These are phyloP conservation scores for Xestia sexstrigata DNA, from an alignment of 2,888 invertebrate genomes.

Conservation along the genomic window DNA sequence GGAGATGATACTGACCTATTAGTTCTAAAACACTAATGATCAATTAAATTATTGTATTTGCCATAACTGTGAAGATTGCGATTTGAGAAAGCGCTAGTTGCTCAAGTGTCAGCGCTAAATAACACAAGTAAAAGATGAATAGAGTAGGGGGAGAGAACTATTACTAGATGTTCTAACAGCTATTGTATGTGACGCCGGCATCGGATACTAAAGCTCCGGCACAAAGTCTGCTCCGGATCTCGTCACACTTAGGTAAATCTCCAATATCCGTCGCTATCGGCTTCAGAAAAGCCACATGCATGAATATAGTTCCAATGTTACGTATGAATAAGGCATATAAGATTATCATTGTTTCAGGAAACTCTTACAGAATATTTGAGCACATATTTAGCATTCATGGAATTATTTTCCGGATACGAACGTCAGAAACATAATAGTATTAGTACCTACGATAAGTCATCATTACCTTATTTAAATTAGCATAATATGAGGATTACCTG, in stretches of 20 bases:
- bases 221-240: constrained; percentile 84
- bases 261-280: constrained; percentile 85
- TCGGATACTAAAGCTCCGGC: constrained; percentile 78
- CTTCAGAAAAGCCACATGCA: constrained; percentile 77
- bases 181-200: constrained; percentile 78
- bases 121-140: constrained; percentile 65
- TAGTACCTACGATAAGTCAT: constrained; percentile 10
- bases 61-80: background rate
- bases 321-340: constrained; percentile 64
- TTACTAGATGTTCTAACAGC: constrained; percentile 78
- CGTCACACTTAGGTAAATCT: constrained; percentile 87
- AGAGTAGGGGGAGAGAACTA: constrained; percentile 75
- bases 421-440: constrained; percentile 5
- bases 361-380: constrained; percentile 44
- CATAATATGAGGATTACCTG: constrained; percentile 3
- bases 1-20: background rate
- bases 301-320: constrained; percentile 71
- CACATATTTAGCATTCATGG: constrained; percentile 46
- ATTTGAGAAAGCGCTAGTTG: background rate
- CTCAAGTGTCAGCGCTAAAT: constrained; percentile 38
- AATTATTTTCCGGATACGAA: constrained; percentile 37
- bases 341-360: constrained; percentile 52
- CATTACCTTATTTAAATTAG: constrained; percentile 6
- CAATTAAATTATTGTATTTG: background rate
- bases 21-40: background rate